Base-by-base conservation (phyloP, 2,797 vertebrate genomes). In the Erpetoichthys calabaricus region DNA sequence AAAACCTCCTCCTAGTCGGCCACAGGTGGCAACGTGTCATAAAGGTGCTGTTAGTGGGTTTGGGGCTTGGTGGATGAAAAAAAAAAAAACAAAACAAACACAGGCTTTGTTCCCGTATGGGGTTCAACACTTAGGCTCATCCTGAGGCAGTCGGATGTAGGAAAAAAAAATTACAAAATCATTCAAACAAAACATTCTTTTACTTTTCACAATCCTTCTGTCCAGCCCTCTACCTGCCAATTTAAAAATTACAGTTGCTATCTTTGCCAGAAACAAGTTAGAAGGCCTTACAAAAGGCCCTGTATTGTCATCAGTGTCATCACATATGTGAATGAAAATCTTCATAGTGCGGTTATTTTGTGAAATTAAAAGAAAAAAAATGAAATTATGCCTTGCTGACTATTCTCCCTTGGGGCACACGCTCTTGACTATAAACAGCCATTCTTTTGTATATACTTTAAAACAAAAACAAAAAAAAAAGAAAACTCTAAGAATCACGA, bases 351-450 rank as follows among this genome's bases (percentile, higher is more conserved):
- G 42, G 53, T 42, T 54, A 42, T 25, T 54, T 54, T 54, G 42
- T 42, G 53, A 51, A 53, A 66, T n/a, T n/a, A 47, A 66, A 57
- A 50, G 47, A 44, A 51, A 44, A 53, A 25, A 10, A 42, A n/a
- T n/a, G n/a, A n/a, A 68, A 64, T 72, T 54, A 54, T 64, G 59
- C 53, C 62, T 55, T 77, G 74, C 68, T 79, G 67, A 76, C 73
- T 69, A 66, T 64, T 54, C 73, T 65, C 68, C 72, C 69, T 65
- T 58, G 4, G 51, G 41, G 51, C 5, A 43, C 78, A 70, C 75
- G 78, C 70, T 70, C 67, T 72, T 54, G 44, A n/a, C n/a, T 54
- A 72, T 79, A 80, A 80, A 79, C 77, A 80, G 53, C 49, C 58
- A 7, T 73, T 75, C 68, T 65, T 73, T 73, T 67, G 68, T 67